A percentile compares a stretch with the other conserved stretches of the same genome.
Conservation (phyloP, 2,113 vertebrate genomes). For the Rutilus rutilus region DNA sequence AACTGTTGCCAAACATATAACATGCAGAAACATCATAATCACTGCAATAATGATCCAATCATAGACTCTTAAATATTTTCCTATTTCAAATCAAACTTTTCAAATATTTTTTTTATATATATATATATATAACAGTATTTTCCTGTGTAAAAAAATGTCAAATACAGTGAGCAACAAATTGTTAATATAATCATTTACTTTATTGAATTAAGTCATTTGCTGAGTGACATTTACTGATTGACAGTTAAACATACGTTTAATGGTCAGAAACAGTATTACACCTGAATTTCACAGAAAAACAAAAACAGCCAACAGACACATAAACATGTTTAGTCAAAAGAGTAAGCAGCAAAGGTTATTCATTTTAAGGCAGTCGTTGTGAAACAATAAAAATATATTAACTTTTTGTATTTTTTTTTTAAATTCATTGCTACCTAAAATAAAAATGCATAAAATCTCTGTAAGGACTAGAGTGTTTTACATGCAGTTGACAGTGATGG, state of each 20-base stretch:
- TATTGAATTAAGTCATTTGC: constrained; percentile 17
- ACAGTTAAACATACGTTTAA: constrained; percentile 27
- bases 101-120: too few species aligned
- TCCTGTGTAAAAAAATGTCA: too few species aligned
- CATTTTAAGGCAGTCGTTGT: constrained; percentile 18
- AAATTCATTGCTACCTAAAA: neutral
- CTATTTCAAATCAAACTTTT: too few species aligned
- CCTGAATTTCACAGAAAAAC: constrained; percentile 62
- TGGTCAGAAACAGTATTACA: constrained; percentile 52
- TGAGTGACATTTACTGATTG: constrained; percentile 20
- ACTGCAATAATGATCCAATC: too few species aligned
- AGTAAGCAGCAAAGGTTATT: constrained; percentile 20
- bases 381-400: neutral
- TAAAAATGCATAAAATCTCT: neutral
- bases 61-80: too few species aligned
- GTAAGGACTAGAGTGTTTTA: neutral
- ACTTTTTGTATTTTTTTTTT: too few species aligned
- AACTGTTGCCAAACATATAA: too few species aligned
- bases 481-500: neutral
- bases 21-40: too few species aligned
- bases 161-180: neutral
- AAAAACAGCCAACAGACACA: constrained; percentile 38
- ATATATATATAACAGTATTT: too few species aligned
- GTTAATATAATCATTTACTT: neutral
- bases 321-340: constrained; percentile 1